Conservation (phyloP, 2,113 vertebrate genomes). For the Pelobates fuscus region DNA sequence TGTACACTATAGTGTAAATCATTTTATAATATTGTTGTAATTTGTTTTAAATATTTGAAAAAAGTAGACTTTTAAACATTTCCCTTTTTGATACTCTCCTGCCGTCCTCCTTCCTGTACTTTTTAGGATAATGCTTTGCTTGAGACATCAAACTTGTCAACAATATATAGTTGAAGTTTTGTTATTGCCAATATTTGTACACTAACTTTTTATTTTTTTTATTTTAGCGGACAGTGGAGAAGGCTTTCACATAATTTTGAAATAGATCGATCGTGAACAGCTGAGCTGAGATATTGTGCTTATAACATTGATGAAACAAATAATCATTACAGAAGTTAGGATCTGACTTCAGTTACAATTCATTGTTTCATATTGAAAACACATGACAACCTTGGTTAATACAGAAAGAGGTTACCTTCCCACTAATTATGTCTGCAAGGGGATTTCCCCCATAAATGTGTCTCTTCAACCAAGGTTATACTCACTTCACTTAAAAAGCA, state of each 20-base stretch:
- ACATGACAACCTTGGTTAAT: slow-evolving; percentile 68
- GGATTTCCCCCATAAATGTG: slow-evolving; percentile 59
- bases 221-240: slow-evolving; percentile 86
- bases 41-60: no score
- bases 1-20: no score
- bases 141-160: no score
- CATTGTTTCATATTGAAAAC: slow-evolving; percentile 87
- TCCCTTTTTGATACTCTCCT: no score
- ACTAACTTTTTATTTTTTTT: no score
- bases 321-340: slow-evolving; percentile 52
- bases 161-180: no score
- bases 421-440: slow-evolving; percentile 66
- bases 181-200: no score
- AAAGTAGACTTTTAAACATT: no score
- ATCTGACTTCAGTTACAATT: slow-evolving; percentile 67
- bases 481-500: slow-evolving; percentile 58
- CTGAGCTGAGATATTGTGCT: not conserved
- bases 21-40: no score
- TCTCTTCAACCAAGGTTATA: slow-evolving; percentile 56
- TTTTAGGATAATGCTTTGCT: no score
- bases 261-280: slow-evolving; percentile 67
- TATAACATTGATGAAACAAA: not conserved
- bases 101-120: no score
- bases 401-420: slow-evolving; percentile 67
- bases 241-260: slow-evolving; percentile 92